These are phyloP conservation scores for Mesitornis unicolor DNA, from an alignment of 2,113 vertebrate species.

Conservation along the genomic window DNA sequence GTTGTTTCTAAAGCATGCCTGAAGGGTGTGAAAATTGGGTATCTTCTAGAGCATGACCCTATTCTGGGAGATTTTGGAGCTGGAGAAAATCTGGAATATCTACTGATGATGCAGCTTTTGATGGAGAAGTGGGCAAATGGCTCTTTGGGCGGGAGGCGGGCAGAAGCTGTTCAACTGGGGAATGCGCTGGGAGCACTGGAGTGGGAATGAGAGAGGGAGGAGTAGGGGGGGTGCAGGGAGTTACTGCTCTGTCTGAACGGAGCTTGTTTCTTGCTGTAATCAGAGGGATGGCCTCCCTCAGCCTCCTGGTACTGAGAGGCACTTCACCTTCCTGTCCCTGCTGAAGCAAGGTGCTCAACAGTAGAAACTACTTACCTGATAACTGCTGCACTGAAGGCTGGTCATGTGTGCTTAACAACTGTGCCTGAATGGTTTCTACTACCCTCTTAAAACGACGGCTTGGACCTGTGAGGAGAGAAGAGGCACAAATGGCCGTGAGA, in stretches of 20 bases:
- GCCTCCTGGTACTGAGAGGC: slow-evolving; percentile 17
- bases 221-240: neutral
- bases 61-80: neutral
- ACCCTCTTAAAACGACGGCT: slow-evolving; percentile 98
- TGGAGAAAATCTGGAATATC: neutral
- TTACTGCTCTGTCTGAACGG: slow-evolving; percentile 45
- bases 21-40: slow-evolving; percentile 25
- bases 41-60: neutral
- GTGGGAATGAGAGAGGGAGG: slow-evolving; percentile 43
- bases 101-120: slow-evolving; percentile 52
- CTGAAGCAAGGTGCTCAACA: slow-evolving; percentile 55
- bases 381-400: slow-evolving; percentile 95
- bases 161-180: slow-evolving; percentile 30
- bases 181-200: slow-evolving; percentile 24
- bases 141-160: slow-evolving; percentile 46
- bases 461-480: slow-evolving; percentile 80
- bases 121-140: slow-evolving; percentile 66
- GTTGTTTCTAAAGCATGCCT: slow-evolving; percentile 42
- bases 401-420: slow-evolving; percentile 97
- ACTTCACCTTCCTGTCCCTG: slow-evolving; percentile 47
- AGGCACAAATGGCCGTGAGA: neutral
- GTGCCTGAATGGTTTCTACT: slow-evolving; percentile 97
- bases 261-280: neutral
- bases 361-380: slow-evolving; percentile 86
- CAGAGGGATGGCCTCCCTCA: slow-evolving; percentile 32